Evolutionary conservation across 2,113 vertebrate species (phyloP).

Genomic region (Phrynocephalus versicolor): DNA sequence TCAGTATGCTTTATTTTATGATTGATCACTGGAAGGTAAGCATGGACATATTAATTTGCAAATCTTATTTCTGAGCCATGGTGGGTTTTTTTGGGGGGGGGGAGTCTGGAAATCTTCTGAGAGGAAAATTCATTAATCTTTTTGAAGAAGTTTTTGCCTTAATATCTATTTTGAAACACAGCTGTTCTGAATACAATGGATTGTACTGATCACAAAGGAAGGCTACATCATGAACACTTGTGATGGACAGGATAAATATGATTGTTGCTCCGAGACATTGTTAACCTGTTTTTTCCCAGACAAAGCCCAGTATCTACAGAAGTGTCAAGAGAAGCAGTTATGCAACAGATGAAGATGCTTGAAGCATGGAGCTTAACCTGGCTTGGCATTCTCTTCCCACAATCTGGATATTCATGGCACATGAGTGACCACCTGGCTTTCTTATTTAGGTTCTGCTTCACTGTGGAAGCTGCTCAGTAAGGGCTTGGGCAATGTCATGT

Average conservation of each 20-base stretch:
- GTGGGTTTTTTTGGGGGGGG: too few species aligned
- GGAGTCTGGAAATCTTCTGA: too few species aligned
- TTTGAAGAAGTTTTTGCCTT: too few species aligned
- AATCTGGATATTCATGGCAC: background rate
- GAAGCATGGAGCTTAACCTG: background rate
- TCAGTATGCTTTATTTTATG: too few species aligned
- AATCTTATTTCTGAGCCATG: too few species aligned
- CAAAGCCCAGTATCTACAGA: background rate
- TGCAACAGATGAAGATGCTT: background rate
- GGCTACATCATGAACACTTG: background rate
- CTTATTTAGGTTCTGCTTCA: background rate
- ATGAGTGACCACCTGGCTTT: background rate
- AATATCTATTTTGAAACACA: too few species aligned
- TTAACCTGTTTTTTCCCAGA: background rate
- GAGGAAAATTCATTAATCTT: too few species aligned
- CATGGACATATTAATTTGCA: too few species aligned
- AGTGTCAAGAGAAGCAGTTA: background rate
- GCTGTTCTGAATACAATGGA: too few species aligned
- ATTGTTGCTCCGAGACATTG: background rate
- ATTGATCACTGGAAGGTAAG: too few species aligned
- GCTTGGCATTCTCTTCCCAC: too few species aligned
- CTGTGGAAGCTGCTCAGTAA: background rate
- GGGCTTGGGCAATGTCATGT: background rate
- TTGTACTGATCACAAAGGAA: background rate
- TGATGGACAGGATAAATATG: too few species aligned